Evolutionary conservation across 2,113 vertebrate genomes (phyloP).

Genomic region (Mormyrus lacerda): DNA sequence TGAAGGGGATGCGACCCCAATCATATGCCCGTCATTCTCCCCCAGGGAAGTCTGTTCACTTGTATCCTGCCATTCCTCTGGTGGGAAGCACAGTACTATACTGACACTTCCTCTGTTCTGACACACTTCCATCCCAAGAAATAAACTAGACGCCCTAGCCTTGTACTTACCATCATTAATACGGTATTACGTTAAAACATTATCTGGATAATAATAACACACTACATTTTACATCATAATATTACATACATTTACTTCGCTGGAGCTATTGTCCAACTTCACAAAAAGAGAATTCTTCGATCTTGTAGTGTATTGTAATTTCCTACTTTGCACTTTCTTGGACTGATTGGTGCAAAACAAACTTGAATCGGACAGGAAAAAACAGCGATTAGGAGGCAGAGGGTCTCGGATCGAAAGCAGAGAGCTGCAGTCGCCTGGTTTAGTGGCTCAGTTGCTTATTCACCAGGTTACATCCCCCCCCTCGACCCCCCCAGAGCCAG

Average conservation of each 20-base stretch:
- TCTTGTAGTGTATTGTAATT: neutral
- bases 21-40: neutral
- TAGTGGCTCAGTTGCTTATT: neutral
- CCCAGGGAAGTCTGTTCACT: neutral
- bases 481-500: neutral
- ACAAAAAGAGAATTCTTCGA: neutral
- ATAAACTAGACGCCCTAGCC: neutral
- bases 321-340: neutral
- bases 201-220: neutral
- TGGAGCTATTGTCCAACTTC: neutral
- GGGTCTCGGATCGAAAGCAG: neutral
- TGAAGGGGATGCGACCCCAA: neutral
- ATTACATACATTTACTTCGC: neutral
- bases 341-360: neutral
- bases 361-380: neutral
- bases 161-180: neutral
- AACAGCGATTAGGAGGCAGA: neutral
- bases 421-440: neutral
- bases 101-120: neutral
- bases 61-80: neutral
- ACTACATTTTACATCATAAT: neutral
- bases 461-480: neutral
- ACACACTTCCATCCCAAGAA: neutral
- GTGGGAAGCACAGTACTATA: neutral
- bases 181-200: neutral